phyloP scores from a whole-genome alignment of 2,113 vertebrate genomes.

The Lepisosteus oculatus region DNA sequence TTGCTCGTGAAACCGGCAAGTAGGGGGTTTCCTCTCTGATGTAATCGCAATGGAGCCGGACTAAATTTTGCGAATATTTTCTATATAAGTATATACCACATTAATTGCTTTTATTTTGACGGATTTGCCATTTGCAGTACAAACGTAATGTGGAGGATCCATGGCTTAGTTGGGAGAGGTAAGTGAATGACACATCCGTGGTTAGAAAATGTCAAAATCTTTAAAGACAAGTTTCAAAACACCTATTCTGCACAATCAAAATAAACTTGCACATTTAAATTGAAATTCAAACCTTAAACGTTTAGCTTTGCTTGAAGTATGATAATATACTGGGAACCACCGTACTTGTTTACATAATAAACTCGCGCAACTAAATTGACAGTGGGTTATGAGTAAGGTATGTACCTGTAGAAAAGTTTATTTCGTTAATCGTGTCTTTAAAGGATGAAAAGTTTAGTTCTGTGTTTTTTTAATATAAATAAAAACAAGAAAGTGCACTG shows the following conservation, averaged over 20 bases:
- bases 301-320: background rate
- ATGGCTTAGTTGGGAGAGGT: slow-evolving; percentile 63
- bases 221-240: background rate
- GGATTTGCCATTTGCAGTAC: background rate
- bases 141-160: slow-evolving; percentile 62
- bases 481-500: too few species aligned
- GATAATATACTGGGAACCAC: background rate
- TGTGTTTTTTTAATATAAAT: too few species aligned
- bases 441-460: too few species aligned
- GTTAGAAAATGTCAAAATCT: background rate
- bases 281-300: background rate
- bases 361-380: background rate
- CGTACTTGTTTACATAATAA: background rate
- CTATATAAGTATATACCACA: too few species aligned
- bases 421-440: too few species aligned
- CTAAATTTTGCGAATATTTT: background rate
- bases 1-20: too few species aligned
- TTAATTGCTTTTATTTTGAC: too few species aligned
- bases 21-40: too few species aligned
- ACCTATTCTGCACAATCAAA: background rate
- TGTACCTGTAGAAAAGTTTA: too few species aligned
- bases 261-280: background rate
- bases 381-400: too few species aligned
- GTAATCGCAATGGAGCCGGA: background rate
- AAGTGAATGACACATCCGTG: slow-evolving; percentile 28